These are phyloP conservation scores for Serranochromis macrocephalus DNA, from an alignment of 2,113 vertebrate genomes.

Conservation along the genomic window DNA sequence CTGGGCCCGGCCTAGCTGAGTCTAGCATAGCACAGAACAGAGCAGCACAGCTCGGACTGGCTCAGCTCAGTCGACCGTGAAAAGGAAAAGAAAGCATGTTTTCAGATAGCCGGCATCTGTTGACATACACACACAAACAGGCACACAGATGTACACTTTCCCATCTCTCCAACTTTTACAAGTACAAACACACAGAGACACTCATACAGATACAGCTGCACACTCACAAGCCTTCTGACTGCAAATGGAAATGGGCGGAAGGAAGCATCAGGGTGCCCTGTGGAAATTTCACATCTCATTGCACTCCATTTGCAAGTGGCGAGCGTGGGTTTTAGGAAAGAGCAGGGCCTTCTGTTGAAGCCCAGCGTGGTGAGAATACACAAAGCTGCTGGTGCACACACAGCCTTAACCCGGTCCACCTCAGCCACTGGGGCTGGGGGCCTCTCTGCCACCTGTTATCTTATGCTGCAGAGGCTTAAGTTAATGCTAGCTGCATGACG, in stretches of 20 bases:
- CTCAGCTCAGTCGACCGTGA: slow-evolving; percentile 18
- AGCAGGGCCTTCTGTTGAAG: slow-evolving; percentile 51
- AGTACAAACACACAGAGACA: not conserved
- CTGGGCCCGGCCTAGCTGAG: slow-evolving; percentile 12
- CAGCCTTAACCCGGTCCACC: slow-evolving; percentile 24
- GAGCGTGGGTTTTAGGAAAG: slow-evolving; percentile 53
- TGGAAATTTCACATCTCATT: slow-evolving; percentile 73
- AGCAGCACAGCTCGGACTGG: slow-evolving; percentile 5
- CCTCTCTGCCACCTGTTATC: slow-evolving; percentile 57
- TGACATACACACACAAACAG: slow-evolving; percentile 19
- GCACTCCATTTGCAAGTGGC: slow-evolving; percentile 70
- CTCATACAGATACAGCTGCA: slow-evolving; percentile 45
- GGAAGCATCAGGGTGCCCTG: slow-evolving; percentile 53
- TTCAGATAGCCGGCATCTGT: slow-evolving; percentile 58
- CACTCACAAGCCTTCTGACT: slow-evolving; percentile 39
- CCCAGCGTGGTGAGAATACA: slow-evolving; percentile 38
- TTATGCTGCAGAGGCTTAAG: slow-evolving; percentile 39
- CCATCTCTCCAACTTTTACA: slow-evolving; percentile 12
- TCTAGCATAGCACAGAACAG: slow-evolving; percentile 3
- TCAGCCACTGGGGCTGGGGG: not conserved
- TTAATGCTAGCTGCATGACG: slow-evolving; percentile 53
- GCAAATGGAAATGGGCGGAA: slow-evolving; percentile 57
- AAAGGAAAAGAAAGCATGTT: slow-evolving; percentile 8
- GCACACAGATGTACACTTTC: slow-evolving; percentile 31
- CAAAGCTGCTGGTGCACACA: slow-evolving; percentile 29